A percentile compares a stretch with the other conserved stretches of the same genome.
These are phyloP conservation scores for Baronia brevicornis DNA, from an alignment of 2,888 invertebrate species.

Conservation along the genomic window DNA sequence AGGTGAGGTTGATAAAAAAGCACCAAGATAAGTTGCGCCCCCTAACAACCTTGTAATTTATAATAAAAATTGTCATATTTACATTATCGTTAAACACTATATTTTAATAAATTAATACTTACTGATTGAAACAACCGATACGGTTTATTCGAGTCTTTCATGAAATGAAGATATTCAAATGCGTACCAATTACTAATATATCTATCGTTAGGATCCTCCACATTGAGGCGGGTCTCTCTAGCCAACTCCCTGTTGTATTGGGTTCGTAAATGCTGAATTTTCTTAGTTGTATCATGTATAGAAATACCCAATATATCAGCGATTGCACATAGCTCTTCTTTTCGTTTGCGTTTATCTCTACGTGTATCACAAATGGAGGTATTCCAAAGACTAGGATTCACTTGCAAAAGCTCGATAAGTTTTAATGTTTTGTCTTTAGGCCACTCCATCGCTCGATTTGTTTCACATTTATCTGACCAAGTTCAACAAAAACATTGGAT, in stretches of 20 bases:
- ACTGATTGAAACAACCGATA: slow-evolving; percentile 54
- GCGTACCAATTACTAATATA: slow-evolving; percentile 74
- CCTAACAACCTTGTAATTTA: too few relatives aligned
- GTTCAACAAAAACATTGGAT: slow-evolving; percentile 34
- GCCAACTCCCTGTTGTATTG: slow-evolving; percentile 77
- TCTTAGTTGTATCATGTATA: slow-evolving; percentile 72
- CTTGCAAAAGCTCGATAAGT: slow-evolving; percentile 60
- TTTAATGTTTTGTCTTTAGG: slow-evolving; percentile 65
- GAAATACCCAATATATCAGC: slow-evolving; percentile 50
- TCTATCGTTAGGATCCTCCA: slow-evolving; percentile 70
- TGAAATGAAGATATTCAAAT: slow-evolving; percentile 74
- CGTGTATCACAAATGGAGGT: slow-evolving; percentile 58
- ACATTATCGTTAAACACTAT: too few relatives aligned
- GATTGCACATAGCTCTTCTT: slow-evolving; percentile 56
- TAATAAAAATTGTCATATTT: too few relatives aligned
- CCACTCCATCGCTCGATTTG: slow-evolving; percentile 57
- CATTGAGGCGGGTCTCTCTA: slow-evolving; percentile 64
- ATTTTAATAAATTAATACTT: too few relatives aligned
- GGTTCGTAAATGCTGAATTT: slow-evolving; percentile 76
- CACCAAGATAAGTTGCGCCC: too few relatives aligned
- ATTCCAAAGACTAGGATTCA: slow-evolving; percentile 60
- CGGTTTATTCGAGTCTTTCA: slow-evolving; percentile 73
- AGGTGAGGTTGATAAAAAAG: too few relatives aligned
- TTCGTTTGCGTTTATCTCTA: slow-evolving; percentile 62
- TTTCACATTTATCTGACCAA: slow-evolving; percentile 22